These are phyloP conservation scores for Vimba vimba DNA, from an alignment of 2,113 vertebrate genomes.

Conservation along the genomic window DNA sequence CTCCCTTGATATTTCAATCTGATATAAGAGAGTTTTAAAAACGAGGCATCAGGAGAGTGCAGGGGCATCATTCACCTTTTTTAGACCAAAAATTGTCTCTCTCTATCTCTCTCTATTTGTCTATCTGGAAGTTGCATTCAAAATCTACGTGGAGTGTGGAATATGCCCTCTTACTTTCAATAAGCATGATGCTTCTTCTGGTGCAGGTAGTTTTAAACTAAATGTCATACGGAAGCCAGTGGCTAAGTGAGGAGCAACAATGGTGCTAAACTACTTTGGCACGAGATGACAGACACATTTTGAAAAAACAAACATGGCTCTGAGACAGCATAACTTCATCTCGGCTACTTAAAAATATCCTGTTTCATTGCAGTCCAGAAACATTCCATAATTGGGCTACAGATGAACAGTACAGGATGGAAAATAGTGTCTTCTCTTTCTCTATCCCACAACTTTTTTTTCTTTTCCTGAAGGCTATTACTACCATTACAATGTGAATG, in stretches of 20 bases:
- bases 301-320: constrained; percentile 74
- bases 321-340: constrained; percentile 66
- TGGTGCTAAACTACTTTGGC: constrained; percentile 77
- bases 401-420: constrained; percentile 60
- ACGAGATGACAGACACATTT: constrained; percentile 74
- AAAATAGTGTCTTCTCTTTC: constrained; percentile 55
- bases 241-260: constrained; percentile 69
- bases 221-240: constrained; percentile 65
- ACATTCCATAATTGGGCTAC: constrained; percentile 64
- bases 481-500: constrained; percentile 72
- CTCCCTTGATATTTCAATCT: neutral
- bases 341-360: constrained; percentile 77
- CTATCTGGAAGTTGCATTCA: neutral
- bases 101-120: neutral
- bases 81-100: no score
- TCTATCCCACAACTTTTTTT: neutral
- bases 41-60: no score
- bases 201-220: constrained; percentile 75
- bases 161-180: neutral
- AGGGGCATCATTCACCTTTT: no score
- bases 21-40: neutral
- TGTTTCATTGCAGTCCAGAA: constrained; percentile 71
- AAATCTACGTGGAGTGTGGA: neutral
- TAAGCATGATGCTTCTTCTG: neutral
- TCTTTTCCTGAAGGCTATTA: constrained; percentile 63